Base-by-base conservation (phyloP, 2,113 vertebrate genomes). In the Cyanoderma ruficeps region DNA sequence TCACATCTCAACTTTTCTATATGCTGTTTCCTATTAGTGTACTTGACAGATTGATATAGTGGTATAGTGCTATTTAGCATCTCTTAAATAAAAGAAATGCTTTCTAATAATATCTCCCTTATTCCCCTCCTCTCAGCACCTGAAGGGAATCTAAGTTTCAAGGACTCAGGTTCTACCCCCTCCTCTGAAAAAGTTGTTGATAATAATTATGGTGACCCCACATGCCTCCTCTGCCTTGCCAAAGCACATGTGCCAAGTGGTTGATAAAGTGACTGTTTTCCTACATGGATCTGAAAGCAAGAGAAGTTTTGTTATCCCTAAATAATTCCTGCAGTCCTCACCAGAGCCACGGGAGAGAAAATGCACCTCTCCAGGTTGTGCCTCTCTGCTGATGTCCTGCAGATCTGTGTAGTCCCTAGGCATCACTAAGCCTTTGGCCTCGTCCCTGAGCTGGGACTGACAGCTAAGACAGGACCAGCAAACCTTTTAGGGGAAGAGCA, bases 31-130 rank as follows among this genome's bases (percentile, higher is more conserved):
- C 83, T 68, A 84, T 95, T 93, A 94, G 68, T 10, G 42, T 77
- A 64, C 87, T 53, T 89, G 90, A 57, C 83, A 90, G 91, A 76
- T 57, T 90, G 77, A 90, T 93, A 64, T 41, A 84, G 85, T 68
- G 83, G 56, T 9, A 75, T 47, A 52, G 77, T 27, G 64, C 27
- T 89, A 64, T 94, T 93, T 57, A 89, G 94, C 90, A 68, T 93
- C 83, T 94, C 85, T n/a, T 82, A 82, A 93, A 89, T 68, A 71
- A 87, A 96, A 91, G 22, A 93, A 91, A 74, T 70, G 56, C 76
- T 83, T 90, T 93, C 79, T 67, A 93, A 56, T 80, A 96, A 81
- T 84, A 44, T 47, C 31, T 81, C 64, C 35, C n/a, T 88, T 89
- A 76, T 83, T 83, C 76, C 52, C 46, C 49, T 93, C 80, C 52